Percentiles rank a stretch among this genome's conserved stretches.
phyloP scores from a whole-genome alignment of 2,888 invertebrate species.

The Oasisia sp. region DNA sequence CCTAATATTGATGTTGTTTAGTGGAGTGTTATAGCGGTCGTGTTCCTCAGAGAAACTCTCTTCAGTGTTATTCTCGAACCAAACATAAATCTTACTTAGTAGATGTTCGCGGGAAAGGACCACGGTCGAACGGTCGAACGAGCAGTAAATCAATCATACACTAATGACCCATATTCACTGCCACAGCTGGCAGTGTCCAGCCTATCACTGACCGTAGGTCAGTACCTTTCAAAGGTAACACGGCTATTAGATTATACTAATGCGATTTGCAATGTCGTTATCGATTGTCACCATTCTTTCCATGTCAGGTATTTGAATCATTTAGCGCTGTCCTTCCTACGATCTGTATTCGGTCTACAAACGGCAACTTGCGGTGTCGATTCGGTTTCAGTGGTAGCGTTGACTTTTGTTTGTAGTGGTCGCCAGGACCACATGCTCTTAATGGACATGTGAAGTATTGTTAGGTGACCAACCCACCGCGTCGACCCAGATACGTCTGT shows the following conservation, averaged over 20 bases:
- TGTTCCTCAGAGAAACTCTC: not conserved
- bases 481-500: not conserved
- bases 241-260: not conserved
- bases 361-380: not conserved
- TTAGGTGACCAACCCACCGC: not conserved
- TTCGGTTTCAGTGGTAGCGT: not conserved
- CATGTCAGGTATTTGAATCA: not conserved
- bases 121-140: slow-evolving; percentile 1
- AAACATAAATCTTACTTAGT: not conserved
- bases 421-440: not conserved
- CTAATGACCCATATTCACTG: not conserved
- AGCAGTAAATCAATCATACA: not conserved
- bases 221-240: not conserved
- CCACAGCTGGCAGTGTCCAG: not conserved
- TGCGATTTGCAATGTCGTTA: not conserved
- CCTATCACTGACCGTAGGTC: not conserved
- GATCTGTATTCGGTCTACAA: not conserved
- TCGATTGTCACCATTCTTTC: not conserved
- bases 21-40: not conserved
- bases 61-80: not conserved
- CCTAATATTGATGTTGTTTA: not conserved
- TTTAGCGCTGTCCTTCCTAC: not conserved
- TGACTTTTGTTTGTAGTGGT: not conserved
- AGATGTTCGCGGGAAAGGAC: not conserved
- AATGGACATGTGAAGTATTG: not conserved